These are phyloP conservation scores for Epinephelus coioides DNA, from an alignment of 2,797 vertebrate genomes.

Conservation along the genomic window DNA sequence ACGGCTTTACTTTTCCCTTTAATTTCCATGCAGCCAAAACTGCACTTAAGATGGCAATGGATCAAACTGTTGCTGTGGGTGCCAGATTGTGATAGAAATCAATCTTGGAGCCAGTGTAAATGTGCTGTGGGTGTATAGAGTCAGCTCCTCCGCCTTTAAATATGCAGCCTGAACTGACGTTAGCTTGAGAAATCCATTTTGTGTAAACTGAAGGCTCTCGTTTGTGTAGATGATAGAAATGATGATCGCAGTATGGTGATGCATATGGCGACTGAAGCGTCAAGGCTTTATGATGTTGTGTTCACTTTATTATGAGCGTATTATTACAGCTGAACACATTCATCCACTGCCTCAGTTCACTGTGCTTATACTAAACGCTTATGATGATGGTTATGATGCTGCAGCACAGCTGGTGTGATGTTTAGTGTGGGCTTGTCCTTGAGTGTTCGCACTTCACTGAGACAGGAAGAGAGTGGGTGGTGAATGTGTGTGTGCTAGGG, in stretches of 20 bases:
- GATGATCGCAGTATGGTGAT: constrained; percentile 6
- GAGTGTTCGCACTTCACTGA: constrained; percentile 53
- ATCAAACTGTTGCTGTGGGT: neutral
- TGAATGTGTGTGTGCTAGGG: constrained; percentile 12
- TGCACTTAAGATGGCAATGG: constrained; percentile 8
- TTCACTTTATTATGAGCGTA: constrained; percentile 36
- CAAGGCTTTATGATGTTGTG: constrained; percentile 16
- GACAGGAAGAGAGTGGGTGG: constrained; percentile 61
- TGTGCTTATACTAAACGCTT: constrained; percentile 41
- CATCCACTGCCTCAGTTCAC: constrained; percentile 34
- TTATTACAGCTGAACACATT: constrained; percentile 40
- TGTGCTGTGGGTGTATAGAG: neutral
- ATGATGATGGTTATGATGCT: constrained; percentile 50
- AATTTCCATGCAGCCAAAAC: constrained; percentile 8
- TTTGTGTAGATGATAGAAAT: constrained; percentile 17
- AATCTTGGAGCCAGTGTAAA: constrained; percentile 2
- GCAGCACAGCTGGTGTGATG: constrained; percentile 67
- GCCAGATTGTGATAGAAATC: constrained; percentile 24
- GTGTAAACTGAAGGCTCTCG: neutral
- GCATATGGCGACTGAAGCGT: constrained; percentile 7
- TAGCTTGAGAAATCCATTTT: constrained; percentile 4
- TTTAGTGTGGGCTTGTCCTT: constrained; percentile 58
- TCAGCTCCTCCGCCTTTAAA: constrained; percentile 18
- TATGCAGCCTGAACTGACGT: neutral
- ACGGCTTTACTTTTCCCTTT: neutral